phyloP scores from a whole-genome alignment of 1,140 invertebrate genomes.

The Cecropterus lyciades region DNA sequence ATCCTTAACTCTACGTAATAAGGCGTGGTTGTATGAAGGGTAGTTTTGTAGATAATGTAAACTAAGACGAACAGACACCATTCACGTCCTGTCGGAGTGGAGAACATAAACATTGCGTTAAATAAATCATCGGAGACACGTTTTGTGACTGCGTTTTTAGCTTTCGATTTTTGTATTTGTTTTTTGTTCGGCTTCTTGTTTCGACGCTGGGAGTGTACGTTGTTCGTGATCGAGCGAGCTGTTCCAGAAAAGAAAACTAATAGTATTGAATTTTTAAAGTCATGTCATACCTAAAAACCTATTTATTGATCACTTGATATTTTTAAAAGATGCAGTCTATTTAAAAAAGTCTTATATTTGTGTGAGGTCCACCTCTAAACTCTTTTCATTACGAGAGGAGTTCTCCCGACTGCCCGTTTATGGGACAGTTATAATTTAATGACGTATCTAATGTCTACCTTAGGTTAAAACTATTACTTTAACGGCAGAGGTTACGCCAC shows the following conservation, averaged over 20 bases:
- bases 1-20: constrained; percentile 21
- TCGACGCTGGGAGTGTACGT: constrained; percentile 1
- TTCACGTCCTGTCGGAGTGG: constrained; percentile 54
- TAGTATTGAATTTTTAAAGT: constrained; percentile 1
- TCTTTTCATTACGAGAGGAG: too few species aligned
- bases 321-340: too few species aligned
- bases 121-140: constrained; percentile 72
- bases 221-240: constrained; percentile 1
- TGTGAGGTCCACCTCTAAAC: too few species aligned
- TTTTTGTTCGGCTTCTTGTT: constrained; percentile 33
- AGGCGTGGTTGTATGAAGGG: constrained; percentile 14
- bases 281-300: too few species aligned
- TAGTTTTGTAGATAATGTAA: constrained; percentile 49
- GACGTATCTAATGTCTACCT: too few species aligned
- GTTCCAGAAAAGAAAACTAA: background rate
- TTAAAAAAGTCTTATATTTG: too few species aligned
- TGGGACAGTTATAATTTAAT: too few species aligned
- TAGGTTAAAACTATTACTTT: too few species aligned
- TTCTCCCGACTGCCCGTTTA: too few species aligned
- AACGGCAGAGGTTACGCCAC: too few species aligned
- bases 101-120: constrained; percentile 65
- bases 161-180: constrained; percentile 50
- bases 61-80: constrained; percentile 53
- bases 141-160: constrained; percentile 60
- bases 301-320: too few species aligned